Conservation (phyloP, 2,113 vertebrate species). For the Proterorhinus semilunaris region DNA sequence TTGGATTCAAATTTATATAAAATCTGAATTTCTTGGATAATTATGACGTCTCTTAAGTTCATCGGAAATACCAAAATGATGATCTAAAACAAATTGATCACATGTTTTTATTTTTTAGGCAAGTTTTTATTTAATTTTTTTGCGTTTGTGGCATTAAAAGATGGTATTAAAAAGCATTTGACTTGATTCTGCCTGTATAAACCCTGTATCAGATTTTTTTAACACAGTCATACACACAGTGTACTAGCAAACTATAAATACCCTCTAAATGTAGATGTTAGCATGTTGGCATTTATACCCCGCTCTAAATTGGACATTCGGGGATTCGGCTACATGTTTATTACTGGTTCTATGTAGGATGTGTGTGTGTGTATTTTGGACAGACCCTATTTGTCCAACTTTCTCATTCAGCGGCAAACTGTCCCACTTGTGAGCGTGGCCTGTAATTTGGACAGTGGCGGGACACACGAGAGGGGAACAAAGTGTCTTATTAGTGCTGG, state of each 20-base stretch:
- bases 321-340: constrained; percentile 33
- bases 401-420: constrained; percentile 18
- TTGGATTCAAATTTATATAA: too few species aligned
- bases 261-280: neutral
- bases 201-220: too few species aligned
- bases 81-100: too few species aligned
- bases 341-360: constrained; percentile 36
- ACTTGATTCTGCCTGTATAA: too few species aligned
- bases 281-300: neutral
- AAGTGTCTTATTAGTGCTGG: constrained; percentile 56
- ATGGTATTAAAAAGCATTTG: too few species aligned
- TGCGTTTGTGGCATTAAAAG: too few species aligned
- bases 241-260: constrained; percentile 2
- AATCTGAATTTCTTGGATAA: too few species aligned
- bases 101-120: too few species aligned
- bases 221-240: neutral
- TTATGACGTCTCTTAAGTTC: too few species aligned
- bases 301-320: constrained; percentile 3
- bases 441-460: constrained; percentile 61
- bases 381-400: constrained; percentile 51
- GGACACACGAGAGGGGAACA: constrained; percentile 47
- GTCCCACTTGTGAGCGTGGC: constrained; percentile 8
- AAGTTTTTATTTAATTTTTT: too few species aligned
- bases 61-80: too few species aligned
- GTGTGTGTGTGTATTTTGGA: constrained; percentile 21